Conservation (phyloP, 2,797 vertebrate species). For the Danio albolineatus region DNA sequence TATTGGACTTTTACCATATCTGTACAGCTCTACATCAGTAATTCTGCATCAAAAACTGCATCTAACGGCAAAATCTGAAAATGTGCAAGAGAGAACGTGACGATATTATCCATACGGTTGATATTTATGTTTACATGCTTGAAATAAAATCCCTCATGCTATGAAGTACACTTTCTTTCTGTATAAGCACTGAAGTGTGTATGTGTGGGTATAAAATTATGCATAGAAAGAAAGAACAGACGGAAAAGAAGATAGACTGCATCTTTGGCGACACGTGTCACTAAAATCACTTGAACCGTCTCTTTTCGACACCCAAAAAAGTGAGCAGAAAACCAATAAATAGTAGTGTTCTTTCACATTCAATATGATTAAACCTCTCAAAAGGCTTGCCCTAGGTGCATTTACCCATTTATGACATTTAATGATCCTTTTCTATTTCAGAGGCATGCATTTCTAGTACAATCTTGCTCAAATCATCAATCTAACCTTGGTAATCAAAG, state of each 20-base stretch:
- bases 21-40: slow-evolving; percentile 18
- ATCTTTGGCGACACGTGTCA: slow-evolving; percentile 37
- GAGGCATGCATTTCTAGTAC: slow-evolving; percentile 23
- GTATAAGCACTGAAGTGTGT: background rate
- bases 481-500: slow-evolving; percentile 1
- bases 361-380: background rate
- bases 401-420: background rate
- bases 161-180: background rate
- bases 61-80: background rate
- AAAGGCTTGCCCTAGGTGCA: background rate
- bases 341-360: background rate
- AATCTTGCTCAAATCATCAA: slow-evolving; percentile 15
- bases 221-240: background rate
- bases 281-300: background rate
- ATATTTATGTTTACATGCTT: background rate
- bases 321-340: background rate
- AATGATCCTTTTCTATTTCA: background rate
- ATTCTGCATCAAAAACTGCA: background rate
- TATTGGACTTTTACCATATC: slow-evolving; percentile 29
- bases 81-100: background rate
- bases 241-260: background rate
- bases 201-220: background rate
- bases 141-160: slow-evolving; percentile 19
- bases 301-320: background rate
- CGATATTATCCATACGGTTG: background rate